A percentile compares a stretch with the other conserved stretches of the same genome.
Evolutionary conservation across 2,797 vertebrate genomes (phyloP).

Genomic region (Phrynocephalus forsythii): DNA sequence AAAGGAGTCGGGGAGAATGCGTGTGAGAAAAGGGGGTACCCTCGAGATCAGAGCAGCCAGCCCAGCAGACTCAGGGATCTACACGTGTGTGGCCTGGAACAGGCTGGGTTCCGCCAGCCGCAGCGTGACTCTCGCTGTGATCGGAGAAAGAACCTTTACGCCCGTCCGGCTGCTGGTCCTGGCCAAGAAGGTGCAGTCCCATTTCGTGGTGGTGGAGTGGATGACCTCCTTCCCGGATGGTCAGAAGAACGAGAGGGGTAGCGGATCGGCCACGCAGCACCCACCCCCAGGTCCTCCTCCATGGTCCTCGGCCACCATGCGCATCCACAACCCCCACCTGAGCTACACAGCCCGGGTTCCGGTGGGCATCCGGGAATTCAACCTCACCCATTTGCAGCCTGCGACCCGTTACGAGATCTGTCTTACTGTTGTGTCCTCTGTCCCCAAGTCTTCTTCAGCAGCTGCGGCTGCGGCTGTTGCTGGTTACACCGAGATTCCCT

Average conservation of each 20-base stretch:
- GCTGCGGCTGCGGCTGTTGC: not conserved
- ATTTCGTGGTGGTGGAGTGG: slow-evolving; percentile 86
- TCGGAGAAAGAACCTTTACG: slow-evolving; percentile 43
- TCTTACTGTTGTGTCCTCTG: slow-evolving; percentile 74
- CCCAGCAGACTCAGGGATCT: slow-evolving; percentile 80
- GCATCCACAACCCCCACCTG: slow-evolving; percentile 85
- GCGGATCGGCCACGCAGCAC: not conserved
- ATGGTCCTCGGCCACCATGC: slow-evolving; percentile 83
- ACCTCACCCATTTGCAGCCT: slow-evolving; percentile 85
- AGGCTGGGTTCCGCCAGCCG: slow-evolving; percentile 79
- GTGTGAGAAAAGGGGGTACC: slow-evolving; percentile 78
- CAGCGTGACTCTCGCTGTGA: slow-evolving; percentile 47
- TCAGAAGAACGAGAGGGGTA: slow-evolving; percentile 20
- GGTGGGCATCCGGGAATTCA: slow-evolving; percentile 85
- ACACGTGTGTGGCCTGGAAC: slow-evolving; percentile 86
- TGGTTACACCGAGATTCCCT: not conserved
- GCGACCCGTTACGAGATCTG: slow-evolving; percentile 84
- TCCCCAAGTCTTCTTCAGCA: slow-evolving; percentile 8
- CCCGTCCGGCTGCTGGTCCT: slow-evolving; percentile 73
- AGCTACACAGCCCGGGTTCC: slow-evolving; percentile 86
- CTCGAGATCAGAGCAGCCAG: slow-evolving; percentile 80
- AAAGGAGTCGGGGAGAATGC: slow-evolving; percentile 67
- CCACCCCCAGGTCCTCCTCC: slow-evolving; percentile 51
- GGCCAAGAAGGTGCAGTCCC: slow-evolving; percentile 80
- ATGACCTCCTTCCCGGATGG: slow-evolving; percentile 67